Conservation (phyloP, 2,888 invertebrate species). For the Sericinus montela region DNA sequence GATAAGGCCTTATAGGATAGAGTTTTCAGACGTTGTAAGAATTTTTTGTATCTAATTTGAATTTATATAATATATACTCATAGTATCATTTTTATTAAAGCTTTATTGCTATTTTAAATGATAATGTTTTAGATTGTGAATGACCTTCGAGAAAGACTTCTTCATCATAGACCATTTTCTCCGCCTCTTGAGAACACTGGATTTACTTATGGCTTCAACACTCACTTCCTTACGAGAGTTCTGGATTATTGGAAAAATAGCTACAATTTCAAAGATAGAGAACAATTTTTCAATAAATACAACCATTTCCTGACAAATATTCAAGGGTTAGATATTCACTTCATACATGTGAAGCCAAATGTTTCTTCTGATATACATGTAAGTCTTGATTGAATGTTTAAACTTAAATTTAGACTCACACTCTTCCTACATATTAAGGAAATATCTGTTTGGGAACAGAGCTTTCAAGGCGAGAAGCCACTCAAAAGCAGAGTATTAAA, state of each 20-base stretch:
- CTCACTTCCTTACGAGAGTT: slow-evolving; percentile 82
- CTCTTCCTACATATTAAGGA: too few species aligned
- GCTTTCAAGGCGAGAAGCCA: too few species aligned
- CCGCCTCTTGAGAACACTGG: slow-evolving; percentile 82
- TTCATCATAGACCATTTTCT: slow-evolving; percentile 59
- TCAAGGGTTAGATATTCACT: slow-evolving; percentile 87
- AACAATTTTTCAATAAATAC: slow-evolving; percentile 84
- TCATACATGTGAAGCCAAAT: slow-evolving; percentile 82
- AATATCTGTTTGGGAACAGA: too few species aligned
- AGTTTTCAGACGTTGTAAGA: slow-evolving; percentile 80
- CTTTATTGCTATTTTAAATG: too few species aligned
- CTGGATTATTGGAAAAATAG: slow-evolving; percentile 88
- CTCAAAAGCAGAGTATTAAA: too few species aligned
- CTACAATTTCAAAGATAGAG: slow-evolving; percentile 83
- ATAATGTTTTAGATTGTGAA: slow-evolving; percentile 57
- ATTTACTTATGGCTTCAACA: slow-evolving; percentile 91
- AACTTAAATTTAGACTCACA: too few species aligned
- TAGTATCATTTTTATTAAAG: background rate
- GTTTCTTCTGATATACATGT: slow-evolving; percentile 41
- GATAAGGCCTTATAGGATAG: slow-evolving; percentile 80
- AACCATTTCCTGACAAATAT: slow-evolving; percentile 88
- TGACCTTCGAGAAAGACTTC: slow-evolving; percentile 77
- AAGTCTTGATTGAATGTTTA: too few species aligned
- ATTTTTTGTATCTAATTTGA: background rate
- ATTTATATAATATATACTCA: too few species aligned